Evolutionary conservation across 2,113 vertebrate species (phyloP), one percentile per base, ranked within the genome.

Genomic region (Platycercus adscitus): DNA sequence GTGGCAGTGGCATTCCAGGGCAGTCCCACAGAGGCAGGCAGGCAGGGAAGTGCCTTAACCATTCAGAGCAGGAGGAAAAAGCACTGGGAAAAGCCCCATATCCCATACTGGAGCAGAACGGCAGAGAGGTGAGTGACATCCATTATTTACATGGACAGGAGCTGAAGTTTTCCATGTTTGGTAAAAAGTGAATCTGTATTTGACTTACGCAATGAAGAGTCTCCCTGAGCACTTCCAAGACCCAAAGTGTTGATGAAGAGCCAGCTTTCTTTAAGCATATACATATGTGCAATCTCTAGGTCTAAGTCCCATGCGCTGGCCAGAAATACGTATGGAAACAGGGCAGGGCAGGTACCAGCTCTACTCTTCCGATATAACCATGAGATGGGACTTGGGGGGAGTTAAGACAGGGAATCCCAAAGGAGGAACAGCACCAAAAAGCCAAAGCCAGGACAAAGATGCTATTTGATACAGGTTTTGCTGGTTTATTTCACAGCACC

Each of bases 151-250:
- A 93, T 1, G 39, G 85, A 21, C 68, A 75, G 50, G 93, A 93
- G 93, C 91, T 92, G 73, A 70, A 94, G 93, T 90, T 97, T 95
- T 93, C 97, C 97, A 97, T 97, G 91, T 97, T 97, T 97, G 97
- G 97, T 97, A 92, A 97, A 94, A 83, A 96, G 91, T 5, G 71
- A 93, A 90, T 95, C 94, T 85, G 65, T 53, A 46, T 94, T 83
- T 71, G 88, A 88, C 61, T 95, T 95, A 92, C 35, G 91, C 92
- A 95, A 95, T 0, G 0, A 88, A 93, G 49, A 95, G 18, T 65
- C 72, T 93, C 92, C 90, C 94, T 17, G 65, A 71, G 77, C 1
- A 4, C 63, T 88, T 81, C 39, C 19, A 5, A 69, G 78, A 73
- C 61, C 70, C 68, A 41, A 88, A 77, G 88, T 37, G 1, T 13